Percentiles rank a stretch among this genome's conserved stretches.
Evolutionary conservation across 2,113 vertebrate species (phyloP).

Genomic region (Tichodroma muraria): DNA sequence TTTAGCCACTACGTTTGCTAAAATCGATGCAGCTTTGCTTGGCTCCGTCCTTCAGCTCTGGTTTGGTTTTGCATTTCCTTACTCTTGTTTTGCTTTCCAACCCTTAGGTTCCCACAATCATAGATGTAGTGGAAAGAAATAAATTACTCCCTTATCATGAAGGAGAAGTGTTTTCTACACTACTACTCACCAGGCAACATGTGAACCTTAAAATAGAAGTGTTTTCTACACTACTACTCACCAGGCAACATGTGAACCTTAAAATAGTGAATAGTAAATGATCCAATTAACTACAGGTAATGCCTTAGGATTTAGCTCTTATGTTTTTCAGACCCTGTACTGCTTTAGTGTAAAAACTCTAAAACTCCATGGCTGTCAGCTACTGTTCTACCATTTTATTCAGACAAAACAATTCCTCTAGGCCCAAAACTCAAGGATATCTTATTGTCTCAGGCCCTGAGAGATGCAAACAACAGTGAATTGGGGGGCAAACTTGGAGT

Average conservation of each 20-base stretch:
- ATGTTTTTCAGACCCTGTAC: not conserved
- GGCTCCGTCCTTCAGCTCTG: not conserved
- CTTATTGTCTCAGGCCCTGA: not conserved
- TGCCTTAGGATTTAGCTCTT: not conserved
- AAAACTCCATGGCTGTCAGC: not conserved
- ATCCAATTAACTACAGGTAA: not conserved
- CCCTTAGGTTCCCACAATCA: not conserved
- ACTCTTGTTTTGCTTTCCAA: not conserved
- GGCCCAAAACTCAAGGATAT: not conserved
- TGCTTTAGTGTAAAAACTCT: not conserved
- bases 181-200: not conserved
- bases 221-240: not conserved
- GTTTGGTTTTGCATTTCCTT: not conserved
- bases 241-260: not conserved
- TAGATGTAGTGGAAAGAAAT: not conserved
- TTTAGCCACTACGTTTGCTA: not conserved
- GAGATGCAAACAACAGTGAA: not conserved
- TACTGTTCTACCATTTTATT: not conserved
- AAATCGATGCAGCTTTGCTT: not conserved
- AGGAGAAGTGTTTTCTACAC: not conserved
- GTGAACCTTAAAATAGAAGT: not conserved
- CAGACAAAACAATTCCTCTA: not conserved
- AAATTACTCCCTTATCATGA: not conserved
- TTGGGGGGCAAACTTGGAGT: not conserved
- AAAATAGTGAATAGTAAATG: not conserved